These are phyloP conservation scores for Typhlichthys subterraneus DNA, from an alignment of 2,797 vertebrate species.

Conservation along the genomic window DNA sequence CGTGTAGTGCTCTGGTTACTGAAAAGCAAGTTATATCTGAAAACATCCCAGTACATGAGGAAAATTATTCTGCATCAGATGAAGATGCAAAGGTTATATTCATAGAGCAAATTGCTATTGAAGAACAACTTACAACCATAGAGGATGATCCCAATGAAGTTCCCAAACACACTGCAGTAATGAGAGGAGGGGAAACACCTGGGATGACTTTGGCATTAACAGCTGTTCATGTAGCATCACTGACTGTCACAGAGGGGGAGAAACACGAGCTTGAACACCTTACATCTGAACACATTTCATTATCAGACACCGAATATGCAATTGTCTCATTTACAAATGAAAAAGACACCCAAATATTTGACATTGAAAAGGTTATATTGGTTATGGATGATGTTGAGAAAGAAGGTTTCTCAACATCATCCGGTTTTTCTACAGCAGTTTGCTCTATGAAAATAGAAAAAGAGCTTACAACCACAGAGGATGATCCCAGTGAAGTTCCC, in stretches of 20 bases:
- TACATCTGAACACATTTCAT: not conserved
- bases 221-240: constrained; percentile 21
- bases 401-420: not conserved
- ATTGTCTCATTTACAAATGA: not conserved
- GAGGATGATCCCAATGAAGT: not conserved
- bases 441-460: not conserved
- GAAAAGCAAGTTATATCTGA: constrained; percentile 25
- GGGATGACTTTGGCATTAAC: not conserved
- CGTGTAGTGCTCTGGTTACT: constrained; percentile 15
- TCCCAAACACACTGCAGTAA: not conserved
- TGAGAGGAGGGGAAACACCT: not conserved
- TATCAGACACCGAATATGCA: not conserved
- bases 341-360: too few species aligned
- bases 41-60: constrained; percentile 6
- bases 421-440: too few species aligned
- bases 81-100: constrained; percentile 33
- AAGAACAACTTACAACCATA: not conserved
- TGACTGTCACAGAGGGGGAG: constrained; percentile 20
- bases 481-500: not conserved
- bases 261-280: not conserved
- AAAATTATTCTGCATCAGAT: constrained; percentile 8
- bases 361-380: not conserved
- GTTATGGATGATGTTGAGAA: not conserved
- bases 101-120: not conserved
- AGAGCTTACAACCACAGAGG: not conserved